Conservation (phyloP, 2,113 vertebrate genomes). For the Emydocephalus ijimae region DNA sequence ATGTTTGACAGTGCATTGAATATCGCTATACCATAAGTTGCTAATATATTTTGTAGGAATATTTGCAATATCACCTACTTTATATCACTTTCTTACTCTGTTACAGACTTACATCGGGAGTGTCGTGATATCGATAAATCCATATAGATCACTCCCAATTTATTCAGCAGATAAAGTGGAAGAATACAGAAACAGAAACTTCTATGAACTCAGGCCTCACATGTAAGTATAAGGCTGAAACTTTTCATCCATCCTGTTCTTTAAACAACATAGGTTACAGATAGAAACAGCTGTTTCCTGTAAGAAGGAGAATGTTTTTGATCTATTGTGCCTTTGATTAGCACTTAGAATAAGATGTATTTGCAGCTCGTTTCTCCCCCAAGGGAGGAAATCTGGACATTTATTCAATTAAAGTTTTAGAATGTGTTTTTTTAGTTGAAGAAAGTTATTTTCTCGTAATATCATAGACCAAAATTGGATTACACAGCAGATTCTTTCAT, state of each 20-base stretch:
- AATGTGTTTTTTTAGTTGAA: conserved; percentile 6
- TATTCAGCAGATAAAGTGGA: conserved; percentile 96
- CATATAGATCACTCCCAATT: conserved; percentile 89
- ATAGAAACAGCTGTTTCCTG: conserved; percentile 64
- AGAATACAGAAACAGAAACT: conserved; percentile 98
- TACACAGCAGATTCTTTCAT: neutral
- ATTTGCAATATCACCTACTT: neutral
- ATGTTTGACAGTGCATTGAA: neutral
- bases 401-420: conserved; percentile 7
- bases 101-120: conserved; percentile 95
- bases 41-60: neutral
- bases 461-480: neutral
- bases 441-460: neutral
- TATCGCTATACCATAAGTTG: neutral
- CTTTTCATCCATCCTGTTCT: conserved; percentile 27
- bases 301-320: conserved; percentile 32
- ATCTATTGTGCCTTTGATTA: conserved; percentile 28
- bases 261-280: conserved; percentile 36
- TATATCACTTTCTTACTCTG: conserved; percentile 33
- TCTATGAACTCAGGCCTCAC: conserved; percentile 97
- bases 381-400: conserved; percentile 25
- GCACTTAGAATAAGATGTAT: conserved; percentile 33
- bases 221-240: conserved; percentile 82
- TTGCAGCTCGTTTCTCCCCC: conserved; percentile 45
- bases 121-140: conserved; percentile 97